Evolutionary conservation across 1,140 invertebrate species (phyloP), one percentile per base, ranked within the genome.

Genomic region (Hylaeus volcanicus): DNA sequence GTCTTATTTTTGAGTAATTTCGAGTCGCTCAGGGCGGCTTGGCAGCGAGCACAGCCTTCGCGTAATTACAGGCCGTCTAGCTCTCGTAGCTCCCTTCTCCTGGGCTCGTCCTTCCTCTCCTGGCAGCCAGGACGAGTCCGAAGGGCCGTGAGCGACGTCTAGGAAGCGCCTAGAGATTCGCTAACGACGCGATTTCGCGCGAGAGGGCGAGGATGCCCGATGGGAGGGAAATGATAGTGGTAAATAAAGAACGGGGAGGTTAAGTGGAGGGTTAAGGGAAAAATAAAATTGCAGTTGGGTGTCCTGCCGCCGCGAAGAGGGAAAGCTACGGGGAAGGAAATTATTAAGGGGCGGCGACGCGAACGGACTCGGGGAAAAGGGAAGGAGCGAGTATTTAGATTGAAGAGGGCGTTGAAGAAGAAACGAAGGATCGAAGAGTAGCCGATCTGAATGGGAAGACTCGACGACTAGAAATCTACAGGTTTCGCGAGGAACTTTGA

Each of bases 1-100:
- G 88, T 91, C 91, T 92, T 91, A 90, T 92, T 92, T 92, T 92
- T 89, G 87, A 91, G 89, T 92, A 92, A 93, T 93, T 92, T 91
- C 89, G 88, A 90, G 89, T 92, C 88, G 91, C 91, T 90, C 86
- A 82, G 84, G 91, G 91, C 91, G 87, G 80, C 86, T 89, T 90
- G 89, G 87, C 86, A 51, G 70, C 70, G 41, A 66, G 58, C 11
- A 37, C 43, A 43, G 87, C 87, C 88, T 91, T 15, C 88, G 80
- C 88, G 87, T 92, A 92, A 92, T 92, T 93, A 92, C 88, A 87
- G 90, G 88, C 89, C 91, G 89, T 91, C 87, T 82, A 76, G 76
- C 72, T 85, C 26, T 39, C 43, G 6, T 15, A 48, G 64, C 60
- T 61, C 75, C 66, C 37, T n/a, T 69, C 74, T 41, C 58, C 55